phyloP scores from a whole-genome alignment of 2,797 vertebrate genomes.

The Thalassophryne amazonica region DNA sequence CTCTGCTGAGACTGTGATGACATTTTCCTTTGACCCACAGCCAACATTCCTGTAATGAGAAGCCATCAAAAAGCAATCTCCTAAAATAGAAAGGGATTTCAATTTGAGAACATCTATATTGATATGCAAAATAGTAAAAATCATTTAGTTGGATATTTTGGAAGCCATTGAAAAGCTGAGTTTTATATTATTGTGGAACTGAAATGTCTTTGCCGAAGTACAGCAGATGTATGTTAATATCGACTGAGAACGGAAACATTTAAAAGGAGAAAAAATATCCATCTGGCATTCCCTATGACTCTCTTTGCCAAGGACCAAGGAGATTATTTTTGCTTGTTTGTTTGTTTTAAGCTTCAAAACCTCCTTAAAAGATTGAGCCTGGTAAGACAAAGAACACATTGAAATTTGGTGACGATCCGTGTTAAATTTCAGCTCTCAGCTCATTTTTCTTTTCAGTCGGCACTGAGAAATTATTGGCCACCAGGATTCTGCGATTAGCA shows the following conservation, averaged over 20 bases:
- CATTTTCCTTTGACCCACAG: slow-evolving; percentile 77
- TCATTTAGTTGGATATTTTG: slow-evolving; percentile 18
- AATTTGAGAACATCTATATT: slow-evolving; percentile 63
- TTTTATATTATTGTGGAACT: too few species aligned
- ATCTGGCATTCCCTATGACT: slow-evolving; percentile 28
- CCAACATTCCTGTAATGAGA: slow-evolving; percentile 72
- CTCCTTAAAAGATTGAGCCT: too few species aligned
- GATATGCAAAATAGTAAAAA: slow-evolving; percentile 73
- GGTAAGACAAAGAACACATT: too few species aligned
- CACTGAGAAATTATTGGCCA: too few species aligned
- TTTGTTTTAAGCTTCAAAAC: too few species aligned
- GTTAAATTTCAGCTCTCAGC: too few species aligned
- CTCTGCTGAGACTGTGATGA: slow-evolving; percentile 55
- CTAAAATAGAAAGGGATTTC: slow-evolving; percentile 72
- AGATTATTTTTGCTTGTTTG: too few species aligned
- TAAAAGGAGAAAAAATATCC: slow-evolving; percentile 22
- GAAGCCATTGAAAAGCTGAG: slow-evolving; percentile 13
- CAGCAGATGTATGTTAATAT: slow-evolving; percentile 44
- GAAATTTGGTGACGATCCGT: too few species aligned
- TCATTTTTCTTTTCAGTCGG: too few species aligned
- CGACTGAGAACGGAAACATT: slow-evolving; percentile 10
- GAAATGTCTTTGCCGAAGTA: too few species aligned
- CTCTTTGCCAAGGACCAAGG: too few species aligned
- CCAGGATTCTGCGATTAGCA: too few species aligned
- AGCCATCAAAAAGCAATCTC: slow-evolving; percentile 72